Evolutionary conservation across 2,888 invertebrate species (phyloP).

Genomic region (Drosophila longiperda): DNA sequence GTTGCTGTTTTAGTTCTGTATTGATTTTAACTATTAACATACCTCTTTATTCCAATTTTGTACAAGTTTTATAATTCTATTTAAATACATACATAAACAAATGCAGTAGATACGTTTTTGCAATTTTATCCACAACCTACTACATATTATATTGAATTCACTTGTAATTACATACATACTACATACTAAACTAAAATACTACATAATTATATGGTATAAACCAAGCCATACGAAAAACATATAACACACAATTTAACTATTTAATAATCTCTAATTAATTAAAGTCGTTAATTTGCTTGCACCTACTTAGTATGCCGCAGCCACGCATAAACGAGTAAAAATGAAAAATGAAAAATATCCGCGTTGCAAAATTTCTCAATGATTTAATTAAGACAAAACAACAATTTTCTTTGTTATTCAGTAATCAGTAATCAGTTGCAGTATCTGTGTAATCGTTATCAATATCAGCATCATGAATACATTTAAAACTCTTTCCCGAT

Average conservation of each 20-base stretch:
- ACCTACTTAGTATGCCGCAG: slow-evolving; percentile 86
- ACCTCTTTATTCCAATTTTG: slow-evolving; percentile 39
- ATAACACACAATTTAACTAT: slow-evolving; percentile 63
- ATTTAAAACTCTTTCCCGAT: slow-evolving; percentile 50
- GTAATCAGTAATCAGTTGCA: slow-evolving; percentile 46
- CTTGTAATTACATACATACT: slow-evolving; percentile 69
- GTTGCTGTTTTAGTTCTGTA: slow-evolving; percentile 63
- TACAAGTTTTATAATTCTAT: slow-evolving; percentile 55
- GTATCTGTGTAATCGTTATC: slow-evolving; percentile 52
- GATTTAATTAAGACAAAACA: slow-evolving; percentile 36
- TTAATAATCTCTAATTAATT: slow-evolving; percentile 72
- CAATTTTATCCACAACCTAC: slow-evolving; percentile 68
- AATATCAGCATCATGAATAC: slow-evolving; percentile 54
- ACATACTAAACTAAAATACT: slow-evolving; percentile 26
- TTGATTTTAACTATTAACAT: slow-evolving; percentile 52
- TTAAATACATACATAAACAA: slow-evolving; percentile 56
- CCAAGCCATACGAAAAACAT: slow-evolving; percentile 36
- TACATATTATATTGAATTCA: slow-evolving; percentile 62
- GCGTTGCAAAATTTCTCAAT: slow-evolving; percentile 32
- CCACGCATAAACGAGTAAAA: slow-evolving; percentile 84
- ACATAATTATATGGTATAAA: slow-evolving; percentile 29
- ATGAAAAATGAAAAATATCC: slow-evolving; percentile 19
- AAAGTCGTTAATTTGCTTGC: slow-evolving; percentile 85
- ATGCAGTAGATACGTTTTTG: slow-evolving; percentile 72
- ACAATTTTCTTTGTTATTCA: slow-evolving; percentile 51